Base-by-base conservation (phyloP, 2,888 invertebrate species). In the Xylota sylvarum region DNA sequence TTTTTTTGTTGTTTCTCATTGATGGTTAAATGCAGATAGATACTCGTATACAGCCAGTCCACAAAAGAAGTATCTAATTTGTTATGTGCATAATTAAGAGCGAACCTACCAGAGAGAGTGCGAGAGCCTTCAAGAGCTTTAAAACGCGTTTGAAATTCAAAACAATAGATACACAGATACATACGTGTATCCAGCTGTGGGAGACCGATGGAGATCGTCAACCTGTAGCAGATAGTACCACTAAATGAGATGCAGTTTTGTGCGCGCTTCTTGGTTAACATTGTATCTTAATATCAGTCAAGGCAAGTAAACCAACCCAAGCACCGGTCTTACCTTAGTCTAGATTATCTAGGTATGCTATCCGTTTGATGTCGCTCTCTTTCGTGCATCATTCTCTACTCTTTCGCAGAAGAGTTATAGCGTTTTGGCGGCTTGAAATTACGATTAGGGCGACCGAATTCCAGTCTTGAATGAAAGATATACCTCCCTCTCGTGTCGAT, bases 201-300 rank as follows among this genome's bases (percentile, higher is more conserved):
- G 32, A 46, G n/a, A 72, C 58, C 52, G 40, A 4, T 52, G 17
- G 58, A 85, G 84, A 85, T 85, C 80, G 74, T 85, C 84, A 85
- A 85, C 74, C 80, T 19, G 69, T 35, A 27, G 12, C 14, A 32
- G 6, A n/a, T 48, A 14, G n/a, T 23, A 43, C 19, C 43, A 46
- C 14, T 1, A 62, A 70, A 50, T 78, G 32, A 69, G 43, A 69
- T 62, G 69, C 78, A 70, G 48, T 78, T 10, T 40, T 17, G 43
- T 14, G 67, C 10, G 12, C 46, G 35, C 19, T 19, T 19, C 46
- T 43, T 9, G 52, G 67, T 70, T 23, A 56, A 23, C 46, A 43
- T 72, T 58, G 35, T n/a, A n/a, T 37, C 14, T 5, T 35, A 37
- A 58, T 32, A 7, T 56, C 74, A 55, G 74, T 64, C 74, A 74